A percentile compares a stretch with the other conserved stretches of the same genome.
Conservation (phyloP, 2,113 vertebrate species). For the Pygathrix nemaeus region DNA sequence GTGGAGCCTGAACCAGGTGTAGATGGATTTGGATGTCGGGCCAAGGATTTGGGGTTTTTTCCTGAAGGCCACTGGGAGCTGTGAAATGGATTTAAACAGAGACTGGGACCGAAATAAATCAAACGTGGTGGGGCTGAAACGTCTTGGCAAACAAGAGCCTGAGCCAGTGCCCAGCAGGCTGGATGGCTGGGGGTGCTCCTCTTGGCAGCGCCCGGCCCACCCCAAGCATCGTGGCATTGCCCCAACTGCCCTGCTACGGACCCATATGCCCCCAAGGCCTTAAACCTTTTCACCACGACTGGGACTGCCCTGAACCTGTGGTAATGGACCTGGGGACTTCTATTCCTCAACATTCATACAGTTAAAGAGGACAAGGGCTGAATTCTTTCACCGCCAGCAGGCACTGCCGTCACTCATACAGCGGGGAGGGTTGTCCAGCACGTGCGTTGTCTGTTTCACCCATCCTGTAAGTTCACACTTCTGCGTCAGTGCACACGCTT, state of each 20-base stretch:
- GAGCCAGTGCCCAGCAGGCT: accelerated
- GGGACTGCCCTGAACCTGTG: neutral
- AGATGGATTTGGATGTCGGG: accelerated
- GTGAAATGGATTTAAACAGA: neutral
- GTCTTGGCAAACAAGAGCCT: neutral
- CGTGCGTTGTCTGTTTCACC: accelerated
- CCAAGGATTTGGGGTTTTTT: neutral
- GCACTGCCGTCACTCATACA: too few relatives aligned
- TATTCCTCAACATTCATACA: accelerated
- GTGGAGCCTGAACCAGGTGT: too few relatives aligned
- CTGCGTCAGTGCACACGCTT: too few relatives aligned
- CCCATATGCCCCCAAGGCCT: neutral
- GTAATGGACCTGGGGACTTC: too few relatives aligned
- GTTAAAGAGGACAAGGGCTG: neutral
- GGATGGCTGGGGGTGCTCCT: neutral
- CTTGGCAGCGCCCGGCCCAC: accelerated
- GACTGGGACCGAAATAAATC: neutral
- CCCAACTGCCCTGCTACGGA: neutral
- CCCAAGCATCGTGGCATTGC: too few relatives aligned
- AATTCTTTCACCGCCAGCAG: neutral
- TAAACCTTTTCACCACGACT: accelerated
- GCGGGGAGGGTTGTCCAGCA: neutral
- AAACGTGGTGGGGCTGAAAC: neutral
- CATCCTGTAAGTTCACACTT: neutral
- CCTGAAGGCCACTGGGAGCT: neutral